Percentiles rank a stretch among this genome's conserved stretches.
phyloP scores from a whole-genome alignment of 2,888 invertebrate genomes.

The Temnothorax rugatulus region DNA sequence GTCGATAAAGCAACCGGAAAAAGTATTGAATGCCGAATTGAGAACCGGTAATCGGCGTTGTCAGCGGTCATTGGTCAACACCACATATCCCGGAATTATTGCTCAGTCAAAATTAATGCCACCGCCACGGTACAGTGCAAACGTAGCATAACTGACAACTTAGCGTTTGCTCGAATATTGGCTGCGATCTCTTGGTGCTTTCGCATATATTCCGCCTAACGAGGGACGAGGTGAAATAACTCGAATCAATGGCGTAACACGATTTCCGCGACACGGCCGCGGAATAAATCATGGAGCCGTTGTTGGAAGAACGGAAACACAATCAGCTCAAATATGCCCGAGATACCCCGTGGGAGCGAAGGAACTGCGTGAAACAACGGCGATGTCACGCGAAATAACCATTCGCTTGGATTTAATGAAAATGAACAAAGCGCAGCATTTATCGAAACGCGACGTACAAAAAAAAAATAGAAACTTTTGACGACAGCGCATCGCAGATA shows the following conservation, averaged over 20 bases:
- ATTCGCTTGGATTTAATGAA: not conserved
- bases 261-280: slow-evolving; percentile 45
- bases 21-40: slow-evolving; percentile 45
- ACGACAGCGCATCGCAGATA: not conserved
- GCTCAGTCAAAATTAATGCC: slow-evolving; percentile 51
- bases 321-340: slow-evolving; percentile 42
- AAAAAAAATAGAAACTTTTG: not conserved
- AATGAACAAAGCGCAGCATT: not conserved
- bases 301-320: slow-evolving; percentile 50
- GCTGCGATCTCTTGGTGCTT: slow-evolving; percentile 39
- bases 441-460: not conserved
- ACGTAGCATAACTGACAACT: slow-evolving; percentile 52
- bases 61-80: slow-evolving; percentile 37
- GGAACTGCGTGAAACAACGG: slow-evolving; percentile 1
- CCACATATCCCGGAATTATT: slow-evolving; percentile 63
- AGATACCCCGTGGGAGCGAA: slow-evolving; percentile 10
- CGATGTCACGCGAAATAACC: slow-evolving; percentile 25
- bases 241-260: slow-evolving; percentile 49
- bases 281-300: slow-evolving; percentile 50
- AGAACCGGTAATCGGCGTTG: slow-evolving; percentile 57
- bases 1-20: slow-evolving; percentile 37
- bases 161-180: slow-evolving; percentile 39
- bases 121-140: not conserved
- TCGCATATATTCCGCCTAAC: slow-evolving; percentile 42
- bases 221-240: slow-evolving; percentile 42